These are phyloP conservation scores for Acanthoscelides obtectus DNA, from an alignment of 2,888 invertebrate genomes.

Conservation along the genomic window DNA sequence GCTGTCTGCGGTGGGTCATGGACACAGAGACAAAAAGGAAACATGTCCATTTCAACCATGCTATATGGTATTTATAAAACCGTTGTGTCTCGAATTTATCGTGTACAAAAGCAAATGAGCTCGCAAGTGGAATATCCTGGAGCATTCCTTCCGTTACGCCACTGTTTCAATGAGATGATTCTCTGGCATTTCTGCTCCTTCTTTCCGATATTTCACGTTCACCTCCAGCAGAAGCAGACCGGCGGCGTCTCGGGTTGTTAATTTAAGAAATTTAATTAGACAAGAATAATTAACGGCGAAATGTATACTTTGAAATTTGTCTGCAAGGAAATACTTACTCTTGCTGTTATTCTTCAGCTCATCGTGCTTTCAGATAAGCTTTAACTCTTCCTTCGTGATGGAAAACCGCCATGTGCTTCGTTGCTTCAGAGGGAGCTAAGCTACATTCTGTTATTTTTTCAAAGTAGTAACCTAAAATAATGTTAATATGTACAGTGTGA, in stretches of 20 bases:
- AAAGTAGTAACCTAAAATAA: too few species aligned
- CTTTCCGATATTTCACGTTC: conserved; percentile 14
- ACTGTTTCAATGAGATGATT: background rate
- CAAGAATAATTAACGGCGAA: conserved; percentile 24
- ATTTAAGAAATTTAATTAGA: conserved; percentile 32
- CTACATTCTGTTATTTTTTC: too few species aligned
- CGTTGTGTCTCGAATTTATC: too few species aligned
- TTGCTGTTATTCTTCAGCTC: background rate
- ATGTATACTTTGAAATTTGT: conserved; percentile 20
- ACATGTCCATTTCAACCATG: too few species aligned
- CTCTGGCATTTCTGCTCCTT: background rate
- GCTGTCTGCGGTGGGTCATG: too few species aligned
- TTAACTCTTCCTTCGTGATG: background rate
- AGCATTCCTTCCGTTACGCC: background rate
- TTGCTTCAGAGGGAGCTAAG: background rate
- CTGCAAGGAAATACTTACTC: background rate
- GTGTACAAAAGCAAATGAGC: too few species aligned
- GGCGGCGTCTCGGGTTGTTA: conserved; percentile 26
- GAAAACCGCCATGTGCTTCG: background rate
- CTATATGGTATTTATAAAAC: too few species aligned
- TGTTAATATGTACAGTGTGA: too few species aligned
- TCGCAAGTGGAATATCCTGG: too few species aligned
- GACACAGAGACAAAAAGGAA: too few species aligned
- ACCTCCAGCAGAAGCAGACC: conserved; percentile 19
- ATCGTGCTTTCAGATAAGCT: background rate